A percentile compares a stretch with the other conserved stretches of the same genome.
These are phyloP conservation scores for Sphaeramia orbicularis DNA, from an alignment of 2,797 vertebrate species.

Conservation along the genomic window DNA sequence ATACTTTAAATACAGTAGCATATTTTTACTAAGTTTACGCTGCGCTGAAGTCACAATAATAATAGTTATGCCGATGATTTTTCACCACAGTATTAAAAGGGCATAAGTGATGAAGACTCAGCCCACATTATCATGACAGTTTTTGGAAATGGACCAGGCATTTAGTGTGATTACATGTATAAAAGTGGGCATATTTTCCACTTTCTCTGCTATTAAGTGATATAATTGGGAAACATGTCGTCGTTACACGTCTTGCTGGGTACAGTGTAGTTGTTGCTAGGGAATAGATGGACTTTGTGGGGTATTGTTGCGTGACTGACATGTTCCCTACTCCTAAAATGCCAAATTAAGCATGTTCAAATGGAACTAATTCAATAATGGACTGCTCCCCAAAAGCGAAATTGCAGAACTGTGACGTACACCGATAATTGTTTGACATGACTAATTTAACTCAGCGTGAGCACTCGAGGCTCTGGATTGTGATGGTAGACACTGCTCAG, in stretches of 20 bases:
- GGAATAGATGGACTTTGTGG: constrained; percentile 27
- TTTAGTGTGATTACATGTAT: constrained; percentile 40
- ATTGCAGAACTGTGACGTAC: constrained; percentile 39
- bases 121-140: neutral
- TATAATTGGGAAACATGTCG: constrained; percentile 44
- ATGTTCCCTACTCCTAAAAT: constrained; percentile 49
- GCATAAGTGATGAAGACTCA: neutral
- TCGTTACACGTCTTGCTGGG: constrained; percentile 43
- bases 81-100: constrained; percentile 11
- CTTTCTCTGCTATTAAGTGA: constrained; percentile 48
- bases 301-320: constrained; percentile 58
- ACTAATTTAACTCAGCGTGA: constrained; percentile 61
- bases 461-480: constrained; percentile 47
- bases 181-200: constrained; percentile 17
- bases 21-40: neutral
- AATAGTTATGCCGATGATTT: constrained; percentile 4
- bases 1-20: too few species aligned
- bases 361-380: constrained; percentile 61
- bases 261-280: constrained; percentile 42
- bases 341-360: constrained; percentile 48
- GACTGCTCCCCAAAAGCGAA: constrained; percentile 44
- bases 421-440: constrained; percentile 62
- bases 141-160: constrained; percentile 22
- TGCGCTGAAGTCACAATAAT: neutral
- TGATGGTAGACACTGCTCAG: constrained; percentile 19